Conservation (phyloP, 2,797 vertebrate species). For the Tapera naevia region DNA sequence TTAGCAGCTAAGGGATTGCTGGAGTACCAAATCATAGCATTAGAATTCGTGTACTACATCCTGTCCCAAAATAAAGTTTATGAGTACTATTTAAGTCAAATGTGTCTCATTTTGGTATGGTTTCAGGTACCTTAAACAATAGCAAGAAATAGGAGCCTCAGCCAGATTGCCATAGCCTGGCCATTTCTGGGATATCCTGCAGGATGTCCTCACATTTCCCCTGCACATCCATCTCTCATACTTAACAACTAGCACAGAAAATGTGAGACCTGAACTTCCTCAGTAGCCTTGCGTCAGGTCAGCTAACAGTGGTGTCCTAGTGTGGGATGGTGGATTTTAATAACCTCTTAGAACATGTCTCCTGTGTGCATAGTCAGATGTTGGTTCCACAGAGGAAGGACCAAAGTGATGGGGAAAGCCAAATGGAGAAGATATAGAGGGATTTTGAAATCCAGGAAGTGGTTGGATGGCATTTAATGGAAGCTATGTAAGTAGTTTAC, state of each 20-base stretch:
- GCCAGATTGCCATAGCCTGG: background rate
- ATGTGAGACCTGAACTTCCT: background rate
- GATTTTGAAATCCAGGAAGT: background rate
- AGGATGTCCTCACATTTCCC: background rate
- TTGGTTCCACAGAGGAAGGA: background rate
- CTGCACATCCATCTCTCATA: background rate
- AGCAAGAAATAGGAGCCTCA: background rate
- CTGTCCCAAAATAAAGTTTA: constrained; percentile 7
- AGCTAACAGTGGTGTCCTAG: background rate
- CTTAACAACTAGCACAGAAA: background rate
- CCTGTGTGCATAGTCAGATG: background rate
- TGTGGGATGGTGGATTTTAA: background rate
- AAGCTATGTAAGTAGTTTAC: background rate
- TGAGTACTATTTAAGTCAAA: background rate
- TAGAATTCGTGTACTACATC: background rate
- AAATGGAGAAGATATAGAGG: background rate
- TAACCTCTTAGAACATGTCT: background rate
- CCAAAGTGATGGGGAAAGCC: background rate
- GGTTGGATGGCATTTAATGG: background rate
- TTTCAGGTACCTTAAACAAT: background rate
- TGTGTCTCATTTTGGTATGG: background rate
- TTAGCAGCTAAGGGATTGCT: background rate
- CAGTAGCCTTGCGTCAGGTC: background rate
- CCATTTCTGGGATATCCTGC: constrained; percentile 9
- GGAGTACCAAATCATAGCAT: background rate